Base-by-base conservation (phyloP, 2,888 invertebrate genomes). In the Cistogaster globosa region DNA sequence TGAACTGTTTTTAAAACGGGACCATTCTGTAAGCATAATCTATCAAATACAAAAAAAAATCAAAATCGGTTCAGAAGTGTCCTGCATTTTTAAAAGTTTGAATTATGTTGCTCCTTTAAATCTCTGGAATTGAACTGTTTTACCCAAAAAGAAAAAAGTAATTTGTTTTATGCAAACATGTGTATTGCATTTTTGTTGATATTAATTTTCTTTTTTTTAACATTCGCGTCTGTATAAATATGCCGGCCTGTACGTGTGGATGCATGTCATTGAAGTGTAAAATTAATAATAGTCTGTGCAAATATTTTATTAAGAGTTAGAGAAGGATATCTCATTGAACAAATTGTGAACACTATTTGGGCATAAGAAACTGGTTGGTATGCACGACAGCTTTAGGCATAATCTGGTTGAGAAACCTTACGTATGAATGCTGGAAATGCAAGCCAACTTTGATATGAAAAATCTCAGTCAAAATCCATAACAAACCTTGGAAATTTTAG, bases 111-210 rank as follows among this genome's bases (percentile, higher is more conserved):
- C 53, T 62, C 38, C 14, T 72, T 72, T 79, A 14, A 12, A 57
- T 36, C 0, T 51, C 36, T 32, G 65, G 16, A n/a, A 0, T 16
- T 20, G 9, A 20, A 32, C 32, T 32, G 5, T n/a, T 3, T 8
- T 5, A n/a, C n/a, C 0, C 2, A 6, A 45, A 11, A 48, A 48
- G 12, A 65, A 63, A 51, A 51, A 20, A 22, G 22, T 36, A 32
- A 42, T 9, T 79, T 63, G 57, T 14, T 65, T 65, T 72, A 79
- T 36, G 36, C 71, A 57, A 79, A 79, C 71, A 79, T 79, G 71
- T 72, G 71, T 72, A 63, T 57, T 72, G 45, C 57, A 72, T 72
- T 71, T 58, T 57, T 63, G 55, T 26, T 58, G 51, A 68, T 60
- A 68, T 68, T 79, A 57, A 38, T 69, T 18, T 8, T 62, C 55